These are phyloP conservation scores for Cavia aperea DNA, from an alignment of 2,113 vertebrate genomes.

Conservation along the genomic window DNA sequence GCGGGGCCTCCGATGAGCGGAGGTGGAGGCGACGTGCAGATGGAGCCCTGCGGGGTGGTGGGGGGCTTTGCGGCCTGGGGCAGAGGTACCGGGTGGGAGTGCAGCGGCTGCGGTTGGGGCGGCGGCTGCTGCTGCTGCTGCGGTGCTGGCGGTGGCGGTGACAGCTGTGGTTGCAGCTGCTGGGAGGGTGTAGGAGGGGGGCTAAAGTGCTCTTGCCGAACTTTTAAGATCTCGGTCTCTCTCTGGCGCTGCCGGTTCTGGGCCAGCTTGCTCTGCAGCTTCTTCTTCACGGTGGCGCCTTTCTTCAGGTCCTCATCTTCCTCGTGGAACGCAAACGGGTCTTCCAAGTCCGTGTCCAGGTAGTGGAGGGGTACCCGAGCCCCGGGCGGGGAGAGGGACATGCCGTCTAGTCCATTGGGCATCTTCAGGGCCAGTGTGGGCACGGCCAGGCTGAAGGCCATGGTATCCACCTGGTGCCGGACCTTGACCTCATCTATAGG, in stretches of 20 bases:
- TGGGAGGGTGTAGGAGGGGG: slow-evolving; percentile 83
- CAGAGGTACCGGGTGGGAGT: slow-evolving; percentile 77
- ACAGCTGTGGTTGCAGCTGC: slow-evolving; percentile 65
- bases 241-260: slow-evolving; percentile 86
- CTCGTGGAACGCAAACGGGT: slow-evolving; percentile 97
- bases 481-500: slow-evolving; percentile 91
- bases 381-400: slow-evolving; percentile 89
- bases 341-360: slow-evolving; percentile 89
- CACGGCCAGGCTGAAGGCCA: slow-evolving; percentile 95
- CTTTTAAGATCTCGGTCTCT: slow-evolving; percentile 90
- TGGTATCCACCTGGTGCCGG: slow-evolving; percentile 90
- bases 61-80: slow-evolving; percentile 81
- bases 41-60: slow-evolving; percentile 86
- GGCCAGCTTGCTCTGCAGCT: slow-evolving; percentile 89
- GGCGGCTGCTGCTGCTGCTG: slow-evolving; percentile 62
- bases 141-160: too few species aligned
- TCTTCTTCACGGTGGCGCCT: slow-evolving; percentile 87
- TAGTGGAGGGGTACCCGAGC: slow-evolving; percentile 88
- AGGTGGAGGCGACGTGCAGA: slow-evolving; percentile 97
- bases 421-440: slow-evolving; percentile 93
- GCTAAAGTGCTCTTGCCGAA: slow-evolving; percentile 95
- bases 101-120: slow-evolving; percentile 70
- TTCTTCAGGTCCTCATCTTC: slow-evolving; percentile 90
- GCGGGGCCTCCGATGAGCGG: slow-evolving; percentile 89
- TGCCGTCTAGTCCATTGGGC: slow-evolving; percentile 92